These are phyloP conservation scores for Acronicta psi DNA, from an alignment of 2,888 invertebrate species.

Conservation along the genomic window DNA sequence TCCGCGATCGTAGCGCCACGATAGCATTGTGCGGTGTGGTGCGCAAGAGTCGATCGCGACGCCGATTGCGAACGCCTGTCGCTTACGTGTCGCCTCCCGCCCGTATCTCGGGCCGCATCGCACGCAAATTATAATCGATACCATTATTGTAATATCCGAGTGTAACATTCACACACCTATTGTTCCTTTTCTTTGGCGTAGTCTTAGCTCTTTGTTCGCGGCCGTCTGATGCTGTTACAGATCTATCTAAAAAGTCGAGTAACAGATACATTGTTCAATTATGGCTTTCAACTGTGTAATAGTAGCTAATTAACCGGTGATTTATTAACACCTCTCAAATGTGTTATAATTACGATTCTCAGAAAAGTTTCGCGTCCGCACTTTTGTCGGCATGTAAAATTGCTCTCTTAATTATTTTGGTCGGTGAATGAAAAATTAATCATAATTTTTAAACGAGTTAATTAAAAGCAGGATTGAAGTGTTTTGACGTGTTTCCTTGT, in stretches of 20 bases:
- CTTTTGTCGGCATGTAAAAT: conserved; percentile 34
- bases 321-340: conserved; percentile 51
- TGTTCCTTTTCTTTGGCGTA: conserved; percentile 78
- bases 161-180: conserved; percentile 84
- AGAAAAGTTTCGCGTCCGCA: conserved; percentile 27
- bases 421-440: conserved; percentile 26
- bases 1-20: conserved; percentile 84
- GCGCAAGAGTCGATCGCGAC: conserved; percentile 83
- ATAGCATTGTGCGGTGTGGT: conserved; percentile 85
- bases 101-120: conserved; percentile 84
- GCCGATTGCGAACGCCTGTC: conserved; percentile 85
- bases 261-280: conserved; percentile 63
- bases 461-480: conserved; percentile 41
- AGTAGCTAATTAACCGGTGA: conserved; percentile 54
- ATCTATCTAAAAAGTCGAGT: conserved; percentile 58
- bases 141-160: conserved; percentile 88
- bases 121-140: conserved; percentile 89
- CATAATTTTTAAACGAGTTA: conserved; percentile 34
- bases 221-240: conserved; percentile 60
- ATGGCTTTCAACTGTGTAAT: conserved; percentile 66
- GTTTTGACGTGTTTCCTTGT: conserved; percentile 33
- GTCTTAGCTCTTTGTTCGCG: conserved; percentile 68
- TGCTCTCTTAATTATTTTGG: conserved; percentile 33
- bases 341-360: conserved; percentile 42
- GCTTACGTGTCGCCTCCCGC: conserved; percentile 85